Base-by-base conservation (phyloP, 2,888 invertebrate genomes). In the Rhagophthalmus giganteus region DNA sequence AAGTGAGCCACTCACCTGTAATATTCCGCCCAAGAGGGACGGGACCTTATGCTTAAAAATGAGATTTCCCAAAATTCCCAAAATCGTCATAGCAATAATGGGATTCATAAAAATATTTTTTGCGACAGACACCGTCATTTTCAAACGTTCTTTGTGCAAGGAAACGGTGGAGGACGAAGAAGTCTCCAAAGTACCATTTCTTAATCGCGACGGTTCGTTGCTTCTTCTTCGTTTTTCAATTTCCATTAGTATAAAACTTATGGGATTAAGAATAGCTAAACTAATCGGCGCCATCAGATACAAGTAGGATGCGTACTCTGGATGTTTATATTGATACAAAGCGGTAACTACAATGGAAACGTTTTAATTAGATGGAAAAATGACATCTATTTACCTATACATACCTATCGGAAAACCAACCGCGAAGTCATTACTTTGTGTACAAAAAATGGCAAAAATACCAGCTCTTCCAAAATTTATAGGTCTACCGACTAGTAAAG, bases 381-480 rank as follows among this genome's bases (percentile, higher is more conserved):
- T n/a, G n/a, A n/a, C n/a, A n/a, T n/a, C n/a, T n/a, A n/a, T n/a
- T n/a, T 20, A 5, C 20, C 7, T 20, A 52, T 54, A 52, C 80
- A 84, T 79, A 92, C 94, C 87, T 63, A 96, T 94, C 3, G 97
- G 96, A 76, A 88, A 94, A 54, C 96, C 96, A 62, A 97, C 84
- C 11, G 97, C 96, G 78, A 97, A 96, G 75, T 97, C 97, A 80
- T 97, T 97, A 71, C 94, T 95, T 72, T 96, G 96, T 0, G 96
- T 96, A 63, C 91, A 89, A 74, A 96, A 96, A 67, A 97, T 95
- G 10, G 91, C 92, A 80, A 91, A 90, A 49, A 97, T 80, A 8
- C 94, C 96, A 31, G 94, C 91, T 66, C 88, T 83, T 2, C 91
- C 91, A 58, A 88, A 81, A 74, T 93, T 87, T 10, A 87, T 71